Conservation (phyloP, 2,888 invertebrate genomes). For the Slavum lentiscoides region DNA sequence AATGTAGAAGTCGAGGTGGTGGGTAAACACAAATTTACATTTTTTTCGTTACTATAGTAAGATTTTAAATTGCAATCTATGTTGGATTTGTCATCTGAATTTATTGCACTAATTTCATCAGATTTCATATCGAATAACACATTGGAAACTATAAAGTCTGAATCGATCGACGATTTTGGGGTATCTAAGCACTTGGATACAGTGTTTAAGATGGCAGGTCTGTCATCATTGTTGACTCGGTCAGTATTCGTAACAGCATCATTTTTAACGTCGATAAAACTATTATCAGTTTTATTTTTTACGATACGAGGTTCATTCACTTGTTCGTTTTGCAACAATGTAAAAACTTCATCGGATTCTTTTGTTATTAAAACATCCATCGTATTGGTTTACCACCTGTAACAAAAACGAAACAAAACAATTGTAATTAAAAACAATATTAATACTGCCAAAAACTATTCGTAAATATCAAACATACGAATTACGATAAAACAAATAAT, state of each 20-base stretch:
- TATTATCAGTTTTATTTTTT: background rate
- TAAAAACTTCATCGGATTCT: slow-evolving; percentile 6
- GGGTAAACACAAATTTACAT: background rate
- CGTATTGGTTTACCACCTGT: slow-evolving; percentile 12
- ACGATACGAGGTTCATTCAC: background rate
- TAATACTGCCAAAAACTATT: background rate
- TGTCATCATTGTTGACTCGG: background rate
- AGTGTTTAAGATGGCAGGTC: background rate
- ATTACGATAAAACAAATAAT: too few relatives aligned
- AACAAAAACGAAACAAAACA: slow-evolving; percentile 1
- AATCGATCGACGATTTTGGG: slow-evolving; percentile 10
- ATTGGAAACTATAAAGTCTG: slow-evolving; percentile 28
- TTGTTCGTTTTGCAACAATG: background rate
- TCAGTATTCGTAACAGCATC: background rate
- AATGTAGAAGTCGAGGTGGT: background rate
- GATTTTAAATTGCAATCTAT: slow-evolving; percentile 6
- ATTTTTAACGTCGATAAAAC: background rate
- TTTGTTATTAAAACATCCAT: slow-evolving; percentile 30
- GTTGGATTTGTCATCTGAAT: background rate
- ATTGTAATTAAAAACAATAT: background rate
- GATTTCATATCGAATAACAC: slow-evolving; percentile 24
- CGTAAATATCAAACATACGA: background rate
- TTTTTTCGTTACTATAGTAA: background rate
- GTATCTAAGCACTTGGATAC: background rate
- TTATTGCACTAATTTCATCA: background rate